Evolutionary conservation across 2,113 vertebrate genomes (phyloP).

Genomic region (Myrmecophaga tridactyla): DNA sequence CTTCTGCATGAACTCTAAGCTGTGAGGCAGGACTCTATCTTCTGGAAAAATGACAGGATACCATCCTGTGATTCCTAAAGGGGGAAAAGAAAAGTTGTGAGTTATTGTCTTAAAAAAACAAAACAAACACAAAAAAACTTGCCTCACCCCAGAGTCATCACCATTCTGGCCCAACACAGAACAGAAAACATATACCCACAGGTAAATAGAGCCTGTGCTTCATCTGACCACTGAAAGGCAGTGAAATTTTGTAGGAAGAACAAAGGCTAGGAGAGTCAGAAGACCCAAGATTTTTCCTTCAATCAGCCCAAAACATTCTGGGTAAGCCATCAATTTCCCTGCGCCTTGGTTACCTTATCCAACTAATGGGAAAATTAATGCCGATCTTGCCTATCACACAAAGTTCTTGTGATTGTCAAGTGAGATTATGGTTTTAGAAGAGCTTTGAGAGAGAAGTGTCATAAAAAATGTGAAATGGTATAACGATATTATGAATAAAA

Average conservation of each 20-base stretch:
- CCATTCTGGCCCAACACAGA: neutral
- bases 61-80: constrained; percentile 94
- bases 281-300: neutral
- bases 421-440: constrained; percentile 6
- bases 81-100: constrained; percentile 47
- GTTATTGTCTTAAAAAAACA: constrained; percentile 52
- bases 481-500: neutral
- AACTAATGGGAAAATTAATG: constrained; percentile 17
- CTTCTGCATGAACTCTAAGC: constrained; percentile 71
- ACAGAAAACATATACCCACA: constrained; percentile 29
- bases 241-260: neutral
- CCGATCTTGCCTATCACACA: neutral
- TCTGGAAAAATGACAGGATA: constrained; percentile 85
- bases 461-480: neutral
- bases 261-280: neutral
- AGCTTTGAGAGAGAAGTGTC: neutral
- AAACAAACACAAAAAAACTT: neutral
- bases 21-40: constrained; percentile 22
- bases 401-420: neutral
- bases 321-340: neutral
- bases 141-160: neutral
- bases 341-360: constrained; percentile 5
- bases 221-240: constrained; percentile 18
- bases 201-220: neutral
- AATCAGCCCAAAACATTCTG: neutral